Conservation (phyloP, 2,888 invertebrate genomes). For the Dolomedes plantarius region DNA sequence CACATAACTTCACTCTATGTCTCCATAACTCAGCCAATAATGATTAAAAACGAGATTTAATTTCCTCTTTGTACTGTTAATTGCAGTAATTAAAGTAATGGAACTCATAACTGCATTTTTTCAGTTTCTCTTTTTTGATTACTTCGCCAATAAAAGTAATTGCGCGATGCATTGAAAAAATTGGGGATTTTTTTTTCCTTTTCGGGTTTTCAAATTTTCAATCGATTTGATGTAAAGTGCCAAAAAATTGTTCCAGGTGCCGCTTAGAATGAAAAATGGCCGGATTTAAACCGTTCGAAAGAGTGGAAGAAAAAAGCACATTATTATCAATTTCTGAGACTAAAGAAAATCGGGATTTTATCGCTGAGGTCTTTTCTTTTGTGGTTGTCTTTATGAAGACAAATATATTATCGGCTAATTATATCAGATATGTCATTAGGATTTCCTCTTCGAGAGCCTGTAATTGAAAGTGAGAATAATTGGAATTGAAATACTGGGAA, state of each 20-base stretch:
- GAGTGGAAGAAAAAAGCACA: neutral
- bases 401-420: neutral
- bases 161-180: neutral
- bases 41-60: constrained; percentile 65
- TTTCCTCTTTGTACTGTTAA: constrained; percentile 66
- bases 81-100: constrained; percentile 65
- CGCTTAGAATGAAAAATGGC: neutral
- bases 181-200: neutral
- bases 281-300: neutral
- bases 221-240: constrained; percentile 5
- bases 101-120: constrained; percentile 3
- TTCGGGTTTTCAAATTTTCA: constrained; percentile 3
- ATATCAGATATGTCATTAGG: no score
- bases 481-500: no score
- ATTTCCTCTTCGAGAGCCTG: neutral
- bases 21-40: constrained; percentile 39
- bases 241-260: constrained; percentile 14
- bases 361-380: neutral
- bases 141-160: constrained; percentile 12
- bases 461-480: no score
- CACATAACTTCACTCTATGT: constrained; percentile 7
- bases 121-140: neutral
- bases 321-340: neutral
- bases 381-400: neutral
- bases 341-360: neutral